A percentile compares a stretch with the other conserved stretches of the same genome.
Conservation (phyloP, 2,113 vertebrate genomes). For the Centropus unirufus region DNA sequence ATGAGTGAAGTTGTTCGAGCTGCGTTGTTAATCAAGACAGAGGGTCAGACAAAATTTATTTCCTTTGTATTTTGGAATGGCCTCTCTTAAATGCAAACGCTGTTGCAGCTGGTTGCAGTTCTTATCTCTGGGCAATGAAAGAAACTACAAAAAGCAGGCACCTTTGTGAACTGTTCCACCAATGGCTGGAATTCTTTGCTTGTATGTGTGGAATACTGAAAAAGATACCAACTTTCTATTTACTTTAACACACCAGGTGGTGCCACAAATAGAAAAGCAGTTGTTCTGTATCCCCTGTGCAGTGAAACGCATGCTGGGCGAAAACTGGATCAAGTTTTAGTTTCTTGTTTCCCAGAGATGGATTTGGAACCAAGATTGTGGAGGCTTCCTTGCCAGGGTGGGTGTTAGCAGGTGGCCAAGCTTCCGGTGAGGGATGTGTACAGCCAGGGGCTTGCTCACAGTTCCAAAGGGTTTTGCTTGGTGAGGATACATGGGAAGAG, state of each 20-base stretch:
- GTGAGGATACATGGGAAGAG: background rate
- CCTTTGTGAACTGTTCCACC: background rate
- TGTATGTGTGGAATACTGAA: background rate
- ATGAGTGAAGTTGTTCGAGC: background rate
- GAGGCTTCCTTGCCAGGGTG: background rate
- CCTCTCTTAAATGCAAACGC: background rate
- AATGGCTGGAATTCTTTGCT: background rate
- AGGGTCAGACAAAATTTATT: background rate
- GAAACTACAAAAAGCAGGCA: background rate
- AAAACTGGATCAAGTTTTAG: background rate
- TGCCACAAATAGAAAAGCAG: background rate
- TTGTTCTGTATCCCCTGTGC: background rate
- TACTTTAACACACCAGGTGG: background rate
- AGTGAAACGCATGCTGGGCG: background rate
- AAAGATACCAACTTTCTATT: background rate
- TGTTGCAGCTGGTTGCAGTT: background rate
- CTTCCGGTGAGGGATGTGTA: rapidly evolving
- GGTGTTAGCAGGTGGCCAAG: background rate
- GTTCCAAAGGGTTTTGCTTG: background rate
- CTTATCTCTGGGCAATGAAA: background rate
- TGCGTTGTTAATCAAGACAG: background rate
- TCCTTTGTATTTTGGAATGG: background rate
- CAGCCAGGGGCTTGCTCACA: rapidly evolving
- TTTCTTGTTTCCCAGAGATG: background rate
- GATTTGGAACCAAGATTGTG: background rate